Conservation (phyloP, 2,797 vertebrate species). For the Ceryle rudis region DNA sequence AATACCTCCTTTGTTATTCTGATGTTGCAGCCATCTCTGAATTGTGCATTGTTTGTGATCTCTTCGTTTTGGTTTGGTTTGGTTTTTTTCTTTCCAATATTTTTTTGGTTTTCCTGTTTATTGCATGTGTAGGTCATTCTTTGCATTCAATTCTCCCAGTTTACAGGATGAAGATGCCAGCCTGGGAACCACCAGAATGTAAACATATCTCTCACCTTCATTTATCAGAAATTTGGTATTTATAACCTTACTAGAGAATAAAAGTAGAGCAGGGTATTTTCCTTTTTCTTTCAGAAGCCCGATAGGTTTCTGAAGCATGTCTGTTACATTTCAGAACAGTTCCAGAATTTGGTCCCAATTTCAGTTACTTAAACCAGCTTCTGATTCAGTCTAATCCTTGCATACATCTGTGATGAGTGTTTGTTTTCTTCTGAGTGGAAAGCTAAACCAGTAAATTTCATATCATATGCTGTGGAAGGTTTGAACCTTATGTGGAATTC, state of each 20-base stretch:
- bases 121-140: background rate
- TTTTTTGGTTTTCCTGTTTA: background rate
- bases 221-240: background rate
- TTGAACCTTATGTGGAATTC: background rate
- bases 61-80: too few species aligned
- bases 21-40: background rate
- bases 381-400: background rate
- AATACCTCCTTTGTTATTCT: background rate
- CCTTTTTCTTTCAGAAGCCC: background rate
- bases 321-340: background rate
- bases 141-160: background rate
- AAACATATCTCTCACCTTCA: accelerated
- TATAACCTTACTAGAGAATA: background rate
- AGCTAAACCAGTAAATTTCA: background rate
- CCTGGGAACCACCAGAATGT: background rate
- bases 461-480: accelerated
- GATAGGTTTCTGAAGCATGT: background rate
- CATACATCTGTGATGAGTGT: background rate
- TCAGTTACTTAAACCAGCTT: background rate
- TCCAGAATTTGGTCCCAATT: background rate
- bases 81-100: background rate
- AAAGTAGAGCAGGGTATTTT: background rate
- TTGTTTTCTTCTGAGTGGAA: background rate
- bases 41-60: background rate
- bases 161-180: background rate